Evolutionary conservation across 2,888 invertebrate genomes (phyloP).

Genomic region (Lordiphosa andalusiaca): DNA sequence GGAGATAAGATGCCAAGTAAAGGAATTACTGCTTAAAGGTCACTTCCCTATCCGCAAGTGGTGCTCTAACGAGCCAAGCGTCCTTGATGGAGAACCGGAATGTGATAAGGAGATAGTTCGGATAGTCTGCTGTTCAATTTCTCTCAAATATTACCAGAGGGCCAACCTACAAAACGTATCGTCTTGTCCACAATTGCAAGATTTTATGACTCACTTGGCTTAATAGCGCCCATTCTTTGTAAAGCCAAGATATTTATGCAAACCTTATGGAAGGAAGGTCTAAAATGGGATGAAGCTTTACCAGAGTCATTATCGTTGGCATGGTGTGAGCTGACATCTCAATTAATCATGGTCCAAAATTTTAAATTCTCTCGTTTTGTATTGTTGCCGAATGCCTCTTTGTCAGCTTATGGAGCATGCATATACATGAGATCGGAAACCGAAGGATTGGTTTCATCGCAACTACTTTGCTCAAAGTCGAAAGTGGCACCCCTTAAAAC

Average conservation of each 20-base stretch:
- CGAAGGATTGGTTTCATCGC: slow-evolving; percentile 1
- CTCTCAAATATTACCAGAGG: not conserved
- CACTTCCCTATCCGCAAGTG: slow-evolving; percentile 1
- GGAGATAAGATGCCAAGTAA: not conserved
- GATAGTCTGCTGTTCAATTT: not conserved
- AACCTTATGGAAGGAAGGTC: slow-evolving; percentile 2
- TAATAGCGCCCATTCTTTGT: too few relatives aligned
- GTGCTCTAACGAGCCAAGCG: slow-evolving; percentile 1
- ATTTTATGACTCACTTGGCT: too few relatives aligned
- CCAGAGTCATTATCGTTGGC: not conserved
- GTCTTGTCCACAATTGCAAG: not conserved
- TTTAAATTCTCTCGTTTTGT: too few relatives aligned
- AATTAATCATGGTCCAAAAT: too few relatives aligned
- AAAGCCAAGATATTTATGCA: slow-evolving; percentile 7
- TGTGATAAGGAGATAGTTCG: not conserved
- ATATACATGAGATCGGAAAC: slow-evolving; percentile 1
- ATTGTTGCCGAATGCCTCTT: too few relatives aligned
- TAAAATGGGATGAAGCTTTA: not conserved
- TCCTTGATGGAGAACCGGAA: not conserved
- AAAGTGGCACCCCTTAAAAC: slow-evolving; percentile 16
- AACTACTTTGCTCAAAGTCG: slow-evolving; percentile 5
- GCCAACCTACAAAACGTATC: not conserved
- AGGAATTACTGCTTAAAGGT: not conserved
- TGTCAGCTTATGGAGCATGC: slow-evolving; percentile 9
- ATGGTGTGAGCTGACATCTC: slow-evolving; percentile 2